Base-by-base conservation (phyloP, 2,113 vertebrate genomes). In the Chroicocephalus ridibundus region DNA sequence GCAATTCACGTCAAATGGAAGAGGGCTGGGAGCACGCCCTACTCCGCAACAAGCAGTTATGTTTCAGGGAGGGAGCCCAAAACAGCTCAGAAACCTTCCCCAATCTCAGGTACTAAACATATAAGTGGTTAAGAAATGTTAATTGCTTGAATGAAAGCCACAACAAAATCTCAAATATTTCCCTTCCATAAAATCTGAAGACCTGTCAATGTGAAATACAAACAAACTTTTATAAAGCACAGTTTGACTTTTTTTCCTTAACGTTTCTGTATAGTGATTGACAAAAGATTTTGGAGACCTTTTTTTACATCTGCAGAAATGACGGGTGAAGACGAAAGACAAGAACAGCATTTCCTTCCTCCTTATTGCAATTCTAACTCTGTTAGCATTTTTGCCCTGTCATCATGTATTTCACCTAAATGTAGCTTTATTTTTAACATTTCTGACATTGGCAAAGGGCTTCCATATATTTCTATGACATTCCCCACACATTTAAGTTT, bases 1-100 rank as follows among this genome's bases (percentile, higher is more conserved):
- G 57, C 21, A 54, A 20, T 0, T 5, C 3, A 13, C 0, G 1
- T 3, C 4, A 34, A 36, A 5, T 2, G 19, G 71, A 31, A 69
- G 31, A 62, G 8, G 14, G 27, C 21, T 46, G 65, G 38, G 44
- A 76, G 42, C 2, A 4, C 21, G 12, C 21, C 19, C 38, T 47
- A 5, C 31, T 24, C 60, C 24, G 15, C 31, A 55, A 25, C n/a
- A 40, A 19, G 1, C 0, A 15, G 4, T 15, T 34, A 1, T 7
- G 19, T 15, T 32, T 55, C 9, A 38, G 20, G 47, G 14, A n/a
- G 16, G 15, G 49, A 75, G 42, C 71, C 11, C 12, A 20, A 14
- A 84, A 7, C 4, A 91, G 20, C 18, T 47, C 24, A 77, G 80
- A 69, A 86, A 54, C 55, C 17, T 61, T 47, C 40, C 49, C 44